Base-by-base conservation (phyloP, 1,140 invertebrate species). In the Brachionus plicatilis region DNA sequence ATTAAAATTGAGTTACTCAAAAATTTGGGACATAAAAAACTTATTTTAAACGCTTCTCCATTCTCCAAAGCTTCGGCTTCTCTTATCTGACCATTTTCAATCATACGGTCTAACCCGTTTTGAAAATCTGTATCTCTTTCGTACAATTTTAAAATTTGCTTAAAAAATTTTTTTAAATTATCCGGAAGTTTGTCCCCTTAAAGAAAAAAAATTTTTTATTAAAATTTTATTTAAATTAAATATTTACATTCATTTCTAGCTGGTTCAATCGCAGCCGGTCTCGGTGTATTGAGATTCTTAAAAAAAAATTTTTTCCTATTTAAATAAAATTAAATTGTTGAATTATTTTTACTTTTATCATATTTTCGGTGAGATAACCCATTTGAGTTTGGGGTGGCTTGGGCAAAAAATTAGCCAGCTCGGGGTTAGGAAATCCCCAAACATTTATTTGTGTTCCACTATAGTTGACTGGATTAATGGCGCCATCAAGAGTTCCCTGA, bases 371-470 rank as follows among this genome's bases (percentile, higher is more conserved):
- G 9, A 89, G 85, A 85, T 87, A 89, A 3, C 88, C 88, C 86
- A 86, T 87, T 84, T 89, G 68, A 87, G 86, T 78, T 86, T 87
- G 7, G 85, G 87, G 29, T 56, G 65, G 45, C 12, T 45, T 53
- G 5, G 37, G 66, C 17, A 80, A 84, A 65, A 27, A 60, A 20
- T 72, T 56, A 1, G 45, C 27, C 11, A 72, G n/a, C 8, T 84
- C 37, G 3, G 47, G 50, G 12, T 86, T 85, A 1, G 88, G 85
- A 17, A 87, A 87, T n/a, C 89, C 89, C 88, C 88, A 90, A 8
- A 90, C 86, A 86, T 90, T 90, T 50, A 90, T 88, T 86, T 90
- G 89, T 11, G 89, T 90, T 2, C 89, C 89, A 41, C 88, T 88
- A 80, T 90, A 89, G 84, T 90, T 90, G 8, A 87, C 88, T 4